These are phyloP conservation scores for Amitus sp. DNA, from an alignment of 2,888 invertebrate genomes.

Conservation along the genomic window DNA sequence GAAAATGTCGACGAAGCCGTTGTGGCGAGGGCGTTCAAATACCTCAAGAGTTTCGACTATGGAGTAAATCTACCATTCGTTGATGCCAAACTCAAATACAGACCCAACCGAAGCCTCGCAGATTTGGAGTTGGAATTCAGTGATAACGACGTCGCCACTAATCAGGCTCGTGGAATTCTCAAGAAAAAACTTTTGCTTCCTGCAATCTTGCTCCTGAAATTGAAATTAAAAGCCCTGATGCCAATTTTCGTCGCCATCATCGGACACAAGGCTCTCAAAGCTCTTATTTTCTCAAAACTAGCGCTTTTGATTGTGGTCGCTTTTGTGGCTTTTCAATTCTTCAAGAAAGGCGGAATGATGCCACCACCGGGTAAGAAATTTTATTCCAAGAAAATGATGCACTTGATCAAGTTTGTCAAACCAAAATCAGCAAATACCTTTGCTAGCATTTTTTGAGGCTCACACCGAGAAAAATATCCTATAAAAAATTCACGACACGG, in stretches of 20 bases:
- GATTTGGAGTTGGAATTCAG: conserved; percentile 65
- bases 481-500: no score
- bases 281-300: conserved; percentile 84
- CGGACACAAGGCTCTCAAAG: conserved; percentile 85
- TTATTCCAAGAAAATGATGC: background rate
- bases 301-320: conserved; percentile 84
- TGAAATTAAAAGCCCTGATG: conserved; percentile 86
- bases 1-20: conserved; percentile 75
- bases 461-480: no score
- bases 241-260: conserved; percentile 83
- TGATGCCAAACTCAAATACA: conserved; percentile 56
- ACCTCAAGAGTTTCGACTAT: conserved; percentile 80
- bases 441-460: no score
- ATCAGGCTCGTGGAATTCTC: conserved; percentile 75
- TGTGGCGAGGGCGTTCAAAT: conserved; percentile 76
- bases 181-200: conserved; percentile 88
- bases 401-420: background rate
- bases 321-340: conserved; percentile 81
- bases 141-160: conserved; percentile 52
- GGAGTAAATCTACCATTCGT: conserved; percentile 74
- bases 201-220: conserved; percentile 79
- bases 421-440: no score
- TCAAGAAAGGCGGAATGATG: conserved; percentile 78
- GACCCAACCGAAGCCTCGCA: conserved; percentile 59
- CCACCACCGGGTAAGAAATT: conserved; percentile 54